These are phyloP conservation scores for Scrobipalpa costella DNA, from an alignment of 2,888 invertebrate species.

Conservation along the genomic window DNA sequence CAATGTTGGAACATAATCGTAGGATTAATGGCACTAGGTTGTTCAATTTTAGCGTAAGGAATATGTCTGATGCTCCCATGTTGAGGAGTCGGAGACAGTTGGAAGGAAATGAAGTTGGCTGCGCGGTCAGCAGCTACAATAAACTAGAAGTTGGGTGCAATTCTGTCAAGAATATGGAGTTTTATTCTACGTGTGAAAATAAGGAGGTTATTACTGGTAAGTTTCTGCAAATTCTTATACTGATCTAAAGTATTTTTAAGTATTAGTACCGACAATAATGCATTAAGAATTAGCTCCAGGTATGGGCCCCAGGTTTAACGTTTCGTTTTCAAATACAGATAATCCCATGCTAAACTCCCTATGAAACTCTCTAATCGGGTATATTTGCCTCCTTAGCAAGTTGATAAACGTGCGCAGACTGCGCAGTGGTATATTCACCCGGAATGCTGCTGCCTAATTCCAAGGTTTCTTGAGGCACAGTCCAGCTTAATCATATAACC, in stretches of 20 bases:
- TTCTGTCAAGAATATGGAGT: conserved; percentile 89
- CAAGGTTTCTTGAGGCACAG: too few relatives aligned
- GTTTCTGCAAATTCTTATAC: conserved; percentile 35
- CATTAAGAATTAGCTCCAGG: too few relatives aligned
- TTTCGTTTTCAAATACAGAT: too few relatives aligned
- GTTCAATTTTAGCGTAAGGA: conserved; percentile 73
- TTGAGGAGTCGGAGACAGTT: conserved; percentile 66
- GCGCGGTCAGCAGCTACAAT: conserved; percentile 82
- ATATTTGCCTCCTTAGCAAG: too few relatives aligned
- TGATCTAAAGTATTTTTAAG: neutral
- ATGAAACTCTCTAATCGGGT: too few relatives aligned
- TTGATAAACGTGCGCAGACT: too few relatives aligned
- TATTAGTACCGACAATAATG: neutral
- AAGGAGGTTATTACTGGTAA: conserved; percentile 85
- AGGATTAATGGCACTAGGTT: conserved; percentile 67
- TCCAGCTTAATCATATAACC: too few relatives aligned
- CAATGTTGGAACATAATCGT: conserved; percentile 63
- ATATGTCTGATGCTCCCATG: conserved; percentile 66
- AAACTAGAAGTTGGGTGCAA: conserved; percentile 89
- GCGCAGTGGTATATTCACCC: too few relatives aligned
- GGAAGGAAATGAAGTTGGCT: conserved; percentile 61
- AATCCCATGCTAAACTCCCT: too few relatives aligned
- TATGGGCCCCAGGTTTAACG: too few relatives aligned
- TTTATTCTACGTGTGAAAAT: conserved; percentile 86
- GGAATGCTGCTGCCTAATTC: too few relatives aligned